Percentiles rank a stretch among this genome's conserved stretches.
Conservation (phyloP, 1,140 invertebrate species). For the Apis dorsata region DNA sequence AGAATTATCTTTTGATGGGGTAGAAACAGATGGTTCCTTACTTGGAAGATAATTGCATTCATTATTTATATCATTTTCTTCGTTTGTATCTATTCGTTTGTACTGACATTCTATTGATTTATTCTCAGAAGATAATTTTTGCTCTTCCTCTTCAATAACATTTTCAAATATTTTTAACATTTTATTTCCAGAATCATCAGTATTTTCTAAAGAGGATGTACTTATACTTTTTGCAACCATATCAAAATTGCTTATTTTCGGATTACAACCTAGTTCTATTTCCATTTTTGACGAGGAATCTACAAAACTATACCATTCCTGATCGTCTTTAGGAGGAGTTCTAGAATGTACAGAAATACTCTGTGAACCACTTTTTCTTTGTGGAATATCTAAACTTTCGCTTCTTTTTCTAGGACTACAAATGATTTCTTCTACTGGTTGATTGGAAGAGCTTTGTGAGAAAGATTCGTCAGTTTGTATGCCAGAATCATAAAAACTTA, state of each 20-base stretch:
- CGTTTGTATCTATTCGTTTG: not conserved
- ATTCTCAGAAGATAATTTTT: not conserved
- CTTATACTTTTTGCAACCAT: constrained; percentile 58
- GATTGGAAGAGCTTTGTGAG: constrained; percentile 40
- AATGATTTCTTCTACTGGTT: constrained; percentile 35
- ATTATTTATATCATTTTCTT: not conserved
- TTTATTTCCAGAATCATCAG: not conserved
- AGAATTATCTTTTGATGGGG: constrained; percentile 22
- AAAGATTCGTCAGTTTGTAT: constrained; percentile 64
- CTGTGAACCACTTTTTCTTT: constrained; percentile 51
- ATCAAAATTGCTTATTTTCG: constrained; percentile 63
- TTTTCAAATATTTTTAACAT: constrained; percentile 43
- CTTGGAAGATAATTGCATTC: constrained; percentile 5
- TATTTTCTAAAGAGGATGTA: constrained; percentile 2
- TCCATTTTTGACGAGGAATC: constrained; percentile 39
- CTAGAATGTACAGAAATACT: constrained; percentile 54
- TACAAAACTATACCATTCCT: constrained; percentile 61
- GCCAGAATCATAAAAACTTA: constrained; percentile 58
- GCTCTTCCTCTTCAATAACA: constrained; percentile 32
- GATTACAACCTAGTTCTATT: constrained; percentile 67
- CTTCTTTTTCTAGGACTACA: constrained; percentile 66
- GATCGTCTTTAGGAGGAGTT: constrained; percentile 29
- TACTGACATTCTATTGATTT: not conserved
- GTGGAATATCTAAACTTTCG: constrained; percentile 70
- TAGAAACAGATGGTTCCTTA: constrained; percentile 9